These are phyloP conservation scores for Archips crataeganus DNA, from an alignment of 2,888 invertebrate species.

Conservation along the genomic window DNA sequence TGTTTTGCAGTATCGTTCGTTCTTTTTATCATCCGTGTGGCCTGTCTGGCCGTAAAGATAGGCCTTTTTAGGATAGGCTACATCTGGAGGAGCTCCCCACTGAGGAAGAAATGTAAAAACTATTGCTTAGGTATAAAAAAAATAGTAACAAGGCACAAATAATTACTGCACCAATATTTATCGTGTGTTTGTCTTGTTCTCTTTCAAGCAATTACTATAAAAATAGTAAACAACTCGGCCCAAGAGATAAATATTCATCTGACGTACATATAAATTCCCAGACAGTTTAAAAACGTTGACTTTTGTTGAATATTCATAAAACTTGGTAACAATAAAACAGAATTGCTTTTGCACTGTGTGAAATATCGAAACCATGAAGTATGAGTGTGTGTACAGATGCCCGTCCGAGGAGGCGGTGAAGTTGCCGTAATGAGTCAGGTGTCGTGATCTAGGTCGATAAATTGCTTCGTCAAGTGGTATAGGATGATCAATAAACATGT, in stretches of 20 bases:
- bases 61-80: too few relatives aligned
- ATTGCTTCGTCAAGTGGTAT: constrained; percentile 24
- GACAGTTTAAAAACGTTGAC: constrained; percentile 2
- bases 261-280: neutral
- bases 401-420: constrained; percentile 17
- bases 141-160: too few relatives aligned
- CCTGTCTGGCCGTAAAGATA: too few relatives aligned
- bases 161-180: neutral
- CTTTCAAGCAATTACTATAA: neutral
- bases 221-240: neutral
- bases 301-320: neutral
- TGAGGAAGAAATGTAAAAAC: too few relatives aligned
- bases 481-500: neutral
- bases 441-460: constrained; percentile 30
- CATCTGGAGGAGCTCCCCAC: too few relatives aligned
- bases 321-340: constrained; percentile 8
- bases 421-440: constrained; percentile 28
- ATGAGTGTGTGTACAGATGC: neutral
- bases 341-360: constrained; percentile 7
- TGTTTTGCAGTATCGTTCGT: too few relatives aligned
- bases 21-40: too few relatives aligned
- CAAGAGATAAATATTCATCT: neutral
- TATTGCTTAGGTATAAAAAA: too few relatives aligned
- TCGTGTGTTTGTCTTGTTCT: neutral
- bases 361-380: neutral